phyloP scores from a whole-genome alignment of 2,113 vertebrate species.

The Neodontobutis hainanensis region DNA sequence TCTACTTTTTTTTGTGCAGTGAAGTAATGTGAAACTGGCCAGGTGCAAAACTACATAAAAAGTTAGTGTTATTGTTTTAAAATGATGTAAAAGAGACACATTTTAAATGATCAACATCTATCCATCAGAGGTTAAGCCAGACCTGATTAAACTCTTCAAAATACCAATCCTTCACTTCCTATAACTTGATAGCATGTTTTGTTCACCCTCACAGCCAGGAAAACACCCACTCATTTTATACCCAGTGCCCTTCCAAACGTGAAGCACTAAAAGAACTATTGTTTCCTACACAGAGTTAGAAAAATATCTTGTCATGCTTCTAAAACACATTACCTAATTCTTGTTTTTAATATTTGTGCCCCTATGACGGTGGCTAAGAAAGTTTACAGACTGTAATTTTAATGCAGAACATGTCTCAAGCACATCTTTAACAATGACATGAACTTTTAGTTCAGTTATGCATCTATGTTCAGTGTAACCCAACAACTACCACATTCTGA shows the following conservation, averaged over 20 bases:
- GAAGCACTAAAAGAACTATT: background rate
- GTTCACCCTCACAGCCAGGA: background rate
- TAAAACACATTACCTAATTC: background rate
- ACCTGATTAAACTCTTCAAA: background rate
- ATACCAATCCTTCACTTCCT: constrained; percentile 11
- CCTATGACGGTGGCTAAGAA: background rate
- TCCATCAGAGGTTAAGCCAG: background rate
- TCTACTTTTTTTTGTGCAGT: too few species aligned
- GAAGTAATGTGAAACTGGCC: too few species aligned
- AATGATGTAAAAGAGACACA: background rate
- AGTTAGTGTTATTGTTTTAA: too few species aligned
- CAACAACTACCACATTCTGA: background rate
- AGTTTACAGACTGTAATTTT: background rate
- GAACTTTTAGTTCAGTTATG: too few species aligned
- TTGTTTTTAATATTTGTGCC: background rate
- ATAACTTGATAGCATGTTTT: constrained; percentile 6
- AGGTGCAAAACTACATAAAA: too few species aligned
- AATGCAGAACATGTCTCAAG: too few species aligned
- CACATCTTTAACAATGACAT: too few species aligned
- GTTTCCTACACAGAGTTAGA: background rate
- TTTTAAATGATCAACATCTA: background rate
- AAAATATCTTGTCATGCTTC: background rate
- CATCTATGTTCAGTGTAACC: too few species aligned
- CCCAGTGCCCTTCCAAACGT: background rate
- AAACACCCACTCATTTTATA: constrained; percentile 13